Conservation (phyloP, 2,888 invertebrate genomes). For the Hypomecis punctinalis region DNA sequence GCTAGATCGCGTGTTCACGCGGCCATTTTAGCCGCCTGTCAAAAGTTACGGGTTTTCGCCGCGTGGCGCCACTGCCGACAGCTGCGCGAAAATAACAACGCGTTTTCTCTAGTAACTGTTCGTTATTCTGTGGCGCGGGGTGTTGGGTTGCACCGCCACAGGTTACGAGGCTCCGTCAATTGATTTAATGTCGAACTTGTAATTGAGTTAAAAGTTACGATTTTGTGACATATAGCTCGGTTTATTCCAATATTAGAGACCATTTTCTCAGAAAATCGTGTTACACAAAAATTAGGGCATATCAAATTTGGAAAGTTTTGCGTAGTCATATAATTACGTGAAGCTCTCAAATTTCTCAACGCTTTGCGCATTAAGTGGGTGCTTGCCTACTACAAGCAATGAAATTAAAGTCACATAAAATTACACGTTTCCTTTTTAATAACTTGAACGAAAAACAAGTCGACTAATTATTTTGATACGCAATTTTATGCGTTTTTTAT, state of each 20-base stretch:
- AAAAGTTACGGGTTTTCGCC: constrained; percentile 66
- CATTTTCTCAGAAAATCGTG: constrained; percentile 16
- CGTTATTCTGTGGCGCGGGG: constrained; percentile 40
- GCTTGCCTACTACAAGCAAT: constrained; percentile 6
- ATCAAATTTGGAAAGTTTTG: constrained; percentile 6
- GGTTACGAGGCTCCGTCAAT: constrained; percentile 52
- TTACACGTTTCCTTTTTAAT: constrained; percentile 17
- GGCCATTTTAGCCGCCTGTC: constrained; percentile 82
- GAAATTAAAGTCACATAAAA: constrained; percentile 15
- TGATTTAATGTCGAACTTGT: constrained; percentile 80
- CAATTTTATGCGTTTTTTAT: constrained; percentile 22
- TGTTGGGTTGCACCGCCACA: constrained; percentile 46
- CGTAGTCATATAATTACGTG: not conserved
- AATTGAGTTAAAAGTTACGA: constrained; percentile 76
- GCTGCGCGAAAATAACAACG: constrained; percentile 74
- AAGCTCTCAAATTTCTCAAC: not conserved
- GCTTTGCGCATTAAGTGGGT: not conserved
- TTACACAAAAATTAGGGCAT: constrained; percentile 3
- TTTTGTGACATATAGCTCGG: constrained; percentile 55
- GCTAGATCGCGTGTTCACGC: constrained; percentile 80
- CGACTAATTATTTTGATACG: constrained; percentile 24
- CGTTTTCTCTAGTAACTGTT: constrained; percentile 23
- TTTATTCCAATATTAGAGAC: constrained; percentile 36
- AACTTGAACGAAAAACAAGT: constrained; percentile 24
- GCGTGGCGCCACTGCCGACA: constrained; percentile 70